Conservation (phyloP, 2,797 vertebrate species). For the Synanceia verrucosa region DNA sequence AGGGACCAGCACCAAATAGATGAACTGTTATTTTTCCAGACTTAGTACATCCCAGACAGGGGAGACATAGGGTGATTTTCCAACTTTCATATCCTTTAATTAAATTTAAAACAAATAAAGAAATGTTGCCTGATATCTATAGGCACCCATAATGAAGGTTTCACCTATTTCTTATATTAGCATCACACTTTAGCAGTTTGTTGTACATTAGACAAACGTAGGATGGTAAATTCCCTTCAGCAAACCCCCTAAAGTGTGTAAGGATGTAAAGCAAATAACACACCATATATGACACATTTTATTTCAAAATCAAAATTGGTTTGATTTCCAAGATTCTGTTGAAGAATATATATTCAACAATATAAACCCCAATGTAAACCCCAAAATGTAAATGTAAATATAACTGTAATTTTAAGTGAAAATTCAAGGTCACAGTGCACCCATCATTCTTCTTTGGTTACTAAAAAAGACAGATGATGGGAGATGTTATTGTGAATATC, state of each 20-base stretch:
- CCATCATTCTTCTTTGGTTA: background rate
- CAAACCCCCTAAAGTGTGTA: too few relatives aligned
- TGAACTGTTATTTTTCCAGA: constrained; percentile 22
- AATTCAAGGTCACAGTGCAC: background rate
- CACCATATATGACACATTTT: background rate
- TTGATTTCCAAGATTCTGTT: background rate
- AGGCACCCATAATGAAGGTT: background rate
- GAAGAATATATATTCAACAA: too few relatives aligned
- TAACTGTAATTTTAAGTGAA: background rate
- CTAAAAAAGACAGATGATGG: background rate
- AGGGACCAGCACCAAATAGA: constrained; percentile 30
- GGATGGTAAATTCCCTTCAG: background rate
- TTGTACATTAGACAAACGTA: background rate
- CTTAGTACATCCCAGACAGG: background rate
- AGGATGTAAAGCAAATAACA: background rate
- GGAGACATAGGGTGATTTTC: background rate
- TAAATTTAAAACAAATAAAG: background rate
- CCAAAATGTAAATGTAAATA: background rate
- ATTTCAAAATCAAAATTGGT: background rate
- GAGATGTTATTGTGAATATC: background rate
- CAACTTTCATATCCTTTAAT: constrained; percentile 3
- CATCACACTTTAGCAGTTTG: background rate
- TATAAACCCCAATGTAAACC: background rate
- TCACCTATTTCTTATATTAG: background rate
- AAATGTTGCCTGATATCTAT: too few relatives aligned